Percentiles rank a stretch among this genome's conserved stretches.
phyloP scores from a whole-genome alignment of 2,888 invertebrate species.

The Thymelicus acteon region DNA sequence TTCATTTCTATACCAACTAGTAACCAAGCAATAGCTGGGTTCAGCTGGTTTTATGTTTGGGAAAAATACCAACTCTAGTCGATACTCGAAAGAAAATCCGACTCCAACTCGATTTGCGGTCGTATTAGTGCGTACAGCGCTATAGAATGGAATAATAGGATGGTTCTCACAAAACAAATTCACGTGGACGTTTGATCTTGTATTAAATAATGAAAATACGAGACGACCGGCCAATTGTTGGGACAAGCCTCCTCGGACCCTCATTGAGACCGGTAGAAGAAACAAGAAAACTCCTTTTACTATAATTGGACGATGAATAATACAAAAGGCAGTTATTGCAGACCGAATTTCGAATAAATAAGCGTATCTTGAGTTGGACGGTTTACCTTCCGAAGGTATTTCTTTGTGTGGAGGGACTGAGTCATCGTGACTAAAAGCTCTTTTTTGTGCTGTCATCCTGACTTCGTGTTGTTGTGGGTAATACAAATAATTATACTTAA shows the following conservation, averaged over 20 bases:
- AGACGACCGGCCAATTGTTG: conserved; percentile 63
- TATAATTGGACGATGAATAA: conserved; percentile 85
- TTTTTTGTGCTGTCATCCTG: conserved; percentile 32
- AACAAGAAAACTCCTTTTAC: conserved; percentile 80
- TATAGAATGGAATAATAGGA: conserved; percentile 40
- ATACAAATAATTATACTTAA: neutral
- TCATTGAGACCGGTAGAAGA: conserved; percentile 48
- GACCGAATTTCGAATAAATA: conserved; percentile 68
- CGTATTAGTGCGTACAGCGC: conserved; percentile 14
- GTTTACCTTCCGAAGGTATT: conserved; percentile 35
- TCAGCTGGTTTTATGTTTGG: no score
- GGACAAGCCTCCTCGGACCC: conserved; percentile 64
- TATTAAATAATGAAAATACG: conserved; percentile 72
- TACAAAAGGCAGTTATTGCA: conserved; percentile 81
- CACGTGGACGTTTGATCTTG: conserved; percentile 57
- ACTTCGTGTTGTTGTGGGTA: neutral
- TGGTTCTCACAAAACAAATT: conserved; percentile 44
- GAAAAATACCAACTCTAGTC: neutral
- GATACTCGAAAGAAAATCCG: neutral
- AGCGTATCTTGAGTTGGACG: conserved; percentile 55
- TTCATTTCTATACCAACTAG: no score
- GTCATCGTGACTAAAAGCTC: conserved; percentile 27
- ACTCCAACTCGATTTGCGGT: neutral
- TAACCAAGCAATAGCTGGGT: no score
- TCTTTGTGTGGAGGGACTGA: conserved; percentile 16